Conservation (phyloP, 2,888 invertebrate genomes). For the Podabrus alpinus region DNA sequence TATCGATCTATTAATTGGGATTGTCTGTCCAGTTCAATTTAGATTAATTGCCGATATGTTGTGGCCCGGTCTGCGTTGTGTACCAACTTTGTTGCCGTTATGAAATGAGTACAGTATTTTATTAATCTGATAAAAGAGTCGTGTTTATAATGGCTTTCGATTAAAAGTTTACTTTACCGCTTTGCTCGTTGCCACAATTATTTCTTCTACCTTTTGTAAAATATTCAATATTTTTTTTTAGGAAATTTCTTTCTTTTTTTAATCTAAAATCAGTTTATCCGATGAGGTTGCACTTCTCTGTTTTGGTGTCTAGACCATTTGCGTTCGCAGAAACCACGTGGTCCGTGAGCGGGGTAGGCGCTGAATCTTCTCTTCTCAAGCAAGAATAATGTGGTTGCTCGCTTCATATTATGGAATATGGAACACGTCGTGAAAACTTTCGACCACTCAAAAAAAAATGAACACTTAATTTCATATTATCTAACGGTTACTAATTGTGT, state of each 20-base stretch:
- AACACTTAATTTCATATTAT: neutral
- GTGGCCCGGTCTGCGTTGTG: constrained; percentile 29
- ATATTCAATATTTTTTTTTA: neutral
- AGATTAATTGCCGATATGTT: constrained; percentile 53
- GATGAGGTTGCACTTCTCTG: neutral
- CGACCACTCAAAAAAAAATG: neutral
- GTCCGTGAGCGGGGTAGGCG: neutral
- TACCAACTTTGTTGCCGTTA: constrained; percentile 28
- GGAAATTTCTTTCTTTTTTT: neutral
- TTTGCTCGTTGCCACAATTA: neutral
- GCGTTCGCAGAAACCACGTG: too few relatives aligned
- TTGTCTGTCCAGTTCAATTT: constrained; percentile 52
- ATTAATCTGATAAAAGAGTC: constrained; percentile 36
- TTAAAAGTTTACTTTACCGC: constrained; percentile 26
- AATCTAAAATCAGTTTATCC: neutral
- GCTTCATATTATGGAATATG: too few relatives aligned
- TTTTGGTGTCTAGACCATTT: too few relatives aligned
- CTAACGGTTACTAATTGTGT: constrained; percentile 12
- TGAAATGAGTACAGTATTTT: constrained; percentile 23
- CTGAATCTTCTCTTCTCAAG: neutral
- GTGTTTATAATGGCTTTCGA: constrained; percentile 36
- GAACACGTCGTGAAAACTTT: neutral
- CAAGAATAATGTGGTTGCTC: neutral
- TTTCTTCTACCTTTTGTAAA: neutral
- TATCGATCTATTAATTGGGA: constrained; percentile 49